phyloP scores from a whole-genome alignment of 2,113 vertebrate species.

The Salvelinus namaycush region DNA sequence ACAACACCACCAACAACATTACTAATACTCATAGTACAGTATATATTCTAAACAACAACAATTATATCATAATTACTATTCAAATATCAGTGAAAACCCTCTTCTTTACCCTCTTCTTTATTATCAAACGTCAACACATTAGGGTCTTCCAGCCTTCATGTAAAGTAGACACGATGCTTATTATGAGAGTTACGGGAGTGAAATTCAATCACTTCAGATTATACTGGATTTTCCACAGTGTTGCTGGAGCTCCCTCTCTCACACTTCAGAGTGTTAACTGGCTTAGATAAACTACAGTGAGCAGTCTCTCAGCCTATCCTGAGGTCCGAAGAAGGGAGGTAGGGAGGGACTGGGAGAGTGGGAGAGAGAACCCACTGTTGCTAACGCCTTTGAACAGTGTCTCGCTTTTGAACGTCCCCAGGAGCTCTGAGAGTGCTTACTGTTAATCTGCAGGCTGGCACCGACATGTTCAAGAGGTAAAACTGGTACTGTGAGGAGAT shows the following conservation, averaged over 20 bases:
- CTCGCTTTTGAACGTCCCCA: not conserved
- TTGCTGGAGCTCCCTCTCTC: not conserved
- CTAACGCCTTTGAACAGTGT: not conserved
- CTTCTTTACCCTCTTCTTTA: no score
- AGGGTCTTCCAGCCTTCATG: no score
- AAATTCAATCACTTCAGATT: constrained; percentile 4
- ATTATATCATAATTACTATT: no score
- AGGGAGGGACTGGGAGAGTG: no score
- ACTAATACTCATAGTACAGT: no score
- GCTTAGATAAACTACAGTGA: not conserved
- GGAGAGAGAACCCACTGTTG: not conserved
- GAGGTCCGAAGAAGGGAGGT: not conserved
- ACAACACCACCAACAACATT: no score
- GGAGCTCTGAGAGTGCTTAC: not conserved
- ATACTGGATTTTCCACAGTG: not conserved
- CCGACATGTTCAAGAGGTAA: not conserved
- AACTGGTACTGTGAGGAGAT: not conserved
- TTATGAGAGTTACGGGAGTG: no score
- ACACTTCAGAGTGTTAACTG: not conserved
- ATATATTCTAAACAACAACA: no score
- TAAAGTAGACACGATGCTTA: no score
- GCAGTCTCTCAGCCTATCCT: not conserved
- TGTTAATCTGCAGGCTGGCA: not conserved
- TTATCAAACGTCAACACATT: no score
- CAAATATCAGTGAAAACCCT: no score